Conservation (phyloP, 1,140 invertebrate genomes). For the Ostrea edulis region DNA sequence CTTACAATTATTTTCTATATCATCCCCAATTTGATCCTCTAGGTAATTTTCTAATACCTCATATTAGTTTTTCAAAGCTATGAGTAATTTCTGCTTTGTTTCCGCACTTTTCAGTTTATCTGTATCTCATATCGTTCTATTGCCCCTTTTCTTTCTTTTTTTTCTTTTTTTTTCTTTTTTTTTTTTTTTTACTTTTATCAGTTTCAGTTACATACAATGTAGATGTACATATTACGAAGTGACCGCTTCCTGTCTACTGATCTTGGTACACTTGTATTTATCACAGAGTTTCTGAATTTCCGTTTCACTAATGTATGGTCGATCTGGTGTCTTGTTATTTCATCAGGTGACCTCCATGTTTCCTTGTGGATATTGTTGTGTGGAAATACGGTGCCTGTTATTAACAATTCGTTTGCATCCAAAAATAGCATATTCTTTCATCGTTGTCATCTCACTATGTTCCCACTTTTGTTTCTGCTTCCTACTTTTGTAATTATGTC, state of each 20-base stretch:
- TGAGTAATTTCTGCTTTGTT: background rate
- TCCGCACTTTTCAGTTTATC: background rate
- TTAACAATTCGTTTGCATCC: too few relatives aligned
- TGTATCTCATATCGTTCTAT: background rate
- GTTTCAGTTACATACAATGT: background rate
- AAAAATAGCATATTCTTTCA: too few relatives aligned
- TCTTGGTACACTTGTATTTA: background rate
- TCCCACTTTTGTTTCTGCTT: too few relatives aligned
- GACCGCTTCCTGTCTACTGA: background rate
- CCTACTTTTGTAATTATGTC: too few relatives aligned
- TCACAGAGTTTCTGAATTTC: background rate
- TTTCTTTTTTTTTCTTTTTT: too few relatives aligned
- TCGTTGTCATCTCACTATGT: too few relatives aligned
- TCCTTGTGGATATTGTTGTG: background rate
- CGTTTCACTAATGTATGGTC: background rate
- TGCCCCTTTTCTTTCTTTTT: too few relatives aligned
- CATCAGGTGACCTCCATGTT: background rate
- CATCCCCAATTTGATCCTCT: background rate
- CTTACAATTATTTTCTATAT: background rate
- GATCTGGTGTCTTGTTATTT: background rate
- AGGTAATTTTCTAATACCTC: background rate
- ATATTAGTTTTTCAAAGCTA: background rate
- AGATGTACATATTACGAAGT: background rate
- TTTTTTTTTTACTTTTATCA: background rate
- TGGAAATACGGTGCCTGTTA: too few relatives aligned